Evolutionary conservation across 2,888 invertebrate genomes (phyloP).

Genomic region (Cephus runcator): DNA sequence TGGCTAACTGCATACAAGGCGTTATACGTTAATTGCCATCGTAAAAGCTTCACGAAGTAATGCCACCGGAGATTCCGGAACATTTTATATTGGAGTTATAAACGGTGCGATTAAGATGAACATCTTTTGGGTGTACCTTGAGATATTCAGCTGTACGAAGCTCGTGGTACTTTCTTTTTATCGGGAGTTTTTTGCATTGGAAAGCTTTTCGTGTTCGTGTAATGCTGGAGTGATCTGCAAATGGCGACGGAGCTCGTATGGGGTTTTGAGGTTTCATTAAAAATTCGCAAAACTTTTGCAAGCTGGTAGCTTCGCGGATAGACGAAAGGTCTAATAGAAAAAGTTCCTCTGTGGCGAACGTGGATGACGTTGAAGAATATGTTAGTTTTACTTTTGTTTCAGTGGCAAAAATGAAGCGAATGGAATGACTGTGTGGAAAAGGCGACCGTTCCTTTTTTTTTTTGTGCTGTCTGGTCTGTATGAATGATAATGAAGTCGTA

Average conservation of each 20-base stretch:
- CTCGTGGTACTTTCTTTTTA: neutral
- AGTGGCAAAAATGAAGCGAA: neutral
- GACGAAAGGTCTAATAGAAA: neutral
- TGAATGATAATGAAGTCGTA: neutral
- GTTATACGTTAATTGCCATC: slow-evolving; percentile 40
- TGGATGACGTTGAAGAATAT: slow-evolving; percentile 5
- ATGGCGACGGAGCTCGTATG: neutral
- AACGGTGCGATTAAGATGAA: neutral
- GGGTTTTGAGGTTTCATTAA: neutral
- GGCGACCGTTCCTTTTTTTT: neutral
- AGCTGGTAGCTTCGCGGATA: neutral
- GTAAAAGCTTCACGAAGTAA: slow-evolving; percentile 25
- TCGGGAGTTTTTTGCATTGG: neutral
- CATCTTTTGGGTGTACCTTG: neutral
- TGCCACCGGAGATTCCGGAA: neutral
- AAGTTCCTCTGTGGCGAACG: neutral
- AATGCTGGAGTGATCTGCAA: neutral
- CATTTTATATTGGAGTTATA: neutral
- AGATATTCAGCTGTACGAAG: neutral
- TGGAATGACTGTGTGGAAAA: neutral
- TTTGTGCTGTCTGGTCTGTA: neutral
- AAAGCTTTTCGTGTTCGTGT: neutral
- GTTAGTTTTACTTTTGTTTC: neutral
- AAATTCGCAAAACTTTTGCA: neutral
- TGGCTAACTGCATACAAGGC: slow-evolving; percentile 41